Evolutionary conservation across 2,888 invertebrate genomes (phyloP).

Genomic region (Troides helena): DNA sequence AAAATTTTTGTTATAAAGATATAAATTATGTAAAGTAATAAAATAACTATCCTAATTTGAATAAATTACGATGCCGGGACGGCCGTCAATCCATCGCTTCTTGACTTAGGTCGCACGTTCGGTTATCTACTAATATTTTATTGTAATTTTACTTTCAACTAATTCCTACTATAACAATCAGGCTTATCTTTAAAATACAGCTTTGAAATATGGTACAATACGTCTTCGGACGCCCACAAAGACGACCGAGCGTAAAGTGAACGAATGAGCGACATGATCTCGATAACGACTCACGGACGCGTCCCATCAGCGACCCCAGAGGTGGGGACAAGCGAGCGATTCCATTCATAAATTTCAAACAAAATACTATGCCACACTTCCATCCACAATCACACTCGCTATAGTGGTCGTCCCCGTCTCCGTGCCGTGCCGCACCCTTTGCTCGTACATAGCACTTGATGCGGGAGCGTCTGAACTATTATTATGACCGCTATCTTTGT

Average conservation of each 20-base stretch:
- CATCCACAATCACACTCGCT: constrained; percentile 71
- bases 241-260: constrained; percentile 73
- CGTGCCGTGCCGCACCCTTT: constrained; percentile 55
- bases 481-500: constrained; percentile 71
- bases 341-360: constrained; percentile 53
- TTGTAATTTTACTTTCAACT: constrained; percentile 74
- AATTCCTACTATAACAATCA: constrained; percentile 74
- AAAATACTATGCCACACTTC: constrained; percentile 55
- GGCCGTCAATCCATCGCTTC: constrained; percentile 78
- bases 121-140: constrained; percentile 79
- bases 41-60: constrained; percentile 69
- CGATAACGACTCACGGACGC: constrained; percentile 74
- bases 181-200: constrained; percentile 54
- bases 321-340: constrained; percentile 78
- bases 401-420: constrained; percentile 75
- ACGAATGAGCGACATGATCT: constrained; percentile 77
- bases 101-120: constrained; percentile 80
- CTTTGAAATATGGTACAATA: constrained; percentile 76
- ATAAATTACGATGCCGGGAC: constrained; percentile 80
- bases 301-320: constrained; percentile 68
- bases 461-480: constrained; percentile 64
- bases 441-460: constrained; percentile 55
- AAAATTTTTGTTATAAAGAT: constrained; percentile 69
- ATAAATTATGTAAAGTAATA: constrained; percentile 68
- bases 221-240: constrained; percentile 59